Evolutionary conservation across 2,888 invertebrate genomes (phyloP).

Genomic region (Rutpela maculata): DNA sequence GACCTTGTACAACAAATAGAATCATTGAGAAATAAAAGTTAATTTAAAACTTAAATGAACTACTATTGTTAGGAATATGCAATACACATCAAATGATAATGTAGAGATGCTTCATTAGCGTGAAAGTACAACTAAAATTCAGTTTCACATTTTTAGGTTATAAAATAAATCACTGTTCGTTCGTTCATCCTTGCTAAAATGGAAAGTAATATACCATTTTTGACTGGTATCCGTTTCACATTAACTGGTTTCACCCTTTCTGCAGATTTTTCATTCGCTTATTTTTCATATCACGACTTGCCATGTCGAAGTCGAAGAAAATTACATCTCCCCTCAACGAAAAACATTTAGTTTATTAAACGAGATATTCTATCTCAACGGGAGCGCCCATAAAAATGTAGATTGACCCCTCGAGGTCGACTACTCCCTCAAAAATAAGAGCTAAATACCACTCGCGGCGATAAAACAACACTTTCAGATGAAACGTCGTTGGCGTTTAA

Average conservation of each 20-base stretch:
- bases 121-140: too few relatives aligned
- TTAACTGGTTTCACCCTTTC: not conserved
- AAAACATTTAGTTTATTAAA: not conserved
- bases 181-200: not conserved
- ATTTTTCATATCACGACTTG: slow-evolving; percentile 1
- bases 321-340: slow-evolving; percentile 1
- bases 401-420: slow-evolving; percentile 5
- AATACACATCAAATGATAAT: too few relatives aligned
- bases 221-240: not conserved
- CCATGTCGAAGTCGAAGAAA: slow-evolving; percentile 4
- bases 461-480: slow-evolving; percentile 2
- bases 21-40: too few relatives aligned
- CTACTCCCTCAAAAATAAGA: not conserved
- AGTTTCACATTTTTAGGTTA: too few relatives aligned
- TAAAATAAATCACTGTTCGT: too few relatives aligned
- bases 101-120: too few relatives aligned
- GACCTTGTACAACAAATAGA: too few relatives aligned
- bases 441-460: not conserved
- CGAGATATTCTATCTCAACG: not conserved
- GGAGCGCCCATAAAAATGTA: not conserved
- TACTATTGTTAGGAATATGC: too few relatives aligned
- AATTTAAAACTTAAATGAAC: too few relatives aligned
- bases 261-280: not conserved
- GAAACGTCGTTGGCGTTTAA: not conserved
- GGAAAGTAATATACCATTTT: not conserved